phyloP scores from a whole-genome alignment of 2,888 invertebrate genomes.

The Hirtodrosophila trivittata region DNA sequence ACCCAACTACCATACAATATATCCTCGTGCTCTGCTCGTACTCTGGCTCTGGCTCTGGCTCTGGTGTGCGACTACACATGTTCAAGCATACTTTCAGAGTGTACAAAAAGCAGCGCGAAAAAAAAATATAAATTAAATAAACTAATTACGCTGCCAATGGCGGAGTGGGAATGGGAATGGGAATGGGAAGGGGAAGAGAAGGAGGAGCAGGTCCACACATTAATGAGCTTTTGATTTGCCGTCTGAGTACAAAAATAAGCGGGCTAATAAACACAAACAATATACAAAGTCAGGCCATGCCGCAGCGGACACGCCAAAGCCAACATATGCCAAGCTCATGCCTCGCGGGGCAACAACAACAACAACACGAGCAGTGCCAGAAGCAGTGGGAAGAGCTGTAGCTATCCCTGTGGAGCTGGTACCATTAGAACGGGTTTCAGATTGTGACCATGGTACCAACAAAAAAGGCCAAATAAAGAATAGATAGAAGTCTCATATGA shows the following conservation, averaged over 20 bases:
- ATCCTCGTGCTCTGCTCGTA: too few species aligned
- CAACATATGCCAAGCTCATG: slow-evolving; percentile 53
- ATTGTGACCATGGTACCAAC: slow-evolving; percentile 14
- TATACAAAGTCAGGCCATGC: slow-evolving; percentile 54
- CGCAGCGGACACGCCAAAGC: slow-evolving; percentile 60
- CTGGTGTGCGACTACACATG: slow-evolving; percentile 52
- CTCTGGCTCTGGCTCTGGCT: not conserved
- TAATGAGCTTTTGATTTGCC: slow-evolving; percentile 75
- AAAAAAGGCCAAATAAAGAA: too few species aligned
- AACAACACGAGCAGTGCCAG: slow-evolving; percentile 5
- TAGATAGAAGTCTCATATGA: slow-evolving; percentile 31
- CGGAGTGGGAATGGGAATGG: slow-evolving; percentile 15
- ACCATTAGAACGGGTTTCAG: slow-evolving; percentile 16
- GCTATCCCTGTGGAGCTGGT: slow-evolving; percentile 18
- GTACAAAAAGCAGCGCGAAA: slow-evolving; percentile 20
- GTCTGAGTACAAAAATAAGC: slow-evolving; percentile 36
- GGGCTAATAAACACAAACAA: slow-evolving; percentile 66
- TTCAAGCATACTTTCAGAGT: slow-evolving; percentile 48
- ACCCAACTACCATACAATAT: too few species aligned
- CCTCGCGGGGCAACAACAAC: slow-evolving; percentile 24
- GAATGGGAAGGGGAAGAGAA: not conserved
- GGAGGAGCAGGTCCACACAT: slow-evolving; percentile 31
- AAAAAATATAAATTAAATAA: slow-evolving; percentile 72
- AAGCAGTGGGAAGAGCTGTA: slow-evolving; percentile 7
- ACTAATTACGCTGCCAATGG: slow-evolving; percentile 63